phyloP scores from a whole-genome alignment of 1,140 invertebrate species.

The Andricus grossulariae region DNA sequence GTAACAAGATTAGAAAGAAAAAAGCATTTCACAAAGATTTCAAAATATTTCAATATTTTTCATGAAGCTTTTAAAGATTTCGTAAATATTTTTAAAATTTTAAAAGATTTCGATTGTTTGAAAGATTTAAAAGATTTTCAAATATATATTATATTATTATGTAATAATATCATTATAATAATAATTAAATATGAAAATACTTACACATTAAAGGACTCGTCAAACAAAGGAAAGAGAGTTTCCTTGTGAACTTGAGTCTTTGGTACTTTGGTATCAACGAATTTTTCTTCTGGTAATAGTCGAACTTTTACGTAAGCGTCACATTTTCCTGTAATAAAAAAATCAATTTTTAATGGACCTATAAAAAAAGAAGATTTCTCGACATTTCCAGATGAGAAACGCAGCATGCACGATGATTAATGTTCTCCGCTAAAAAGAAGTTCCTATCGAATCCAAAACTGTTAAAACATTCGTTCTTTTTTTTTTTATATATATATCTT shows the following conservation, averaged over 20 bases:
- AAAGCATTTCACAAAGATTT: too few species aligned
- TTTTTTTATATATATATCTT: not conserved
- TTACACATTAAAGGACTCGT: constrained; percentile 96
- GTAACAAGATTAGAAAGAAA: too few species aligned
- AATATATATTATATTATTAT: too few species aligned
- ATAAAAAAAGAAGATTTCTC: not conserved
- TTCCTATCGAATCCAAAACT: not conserved
- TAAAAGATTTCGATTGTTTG: too few species aligned
- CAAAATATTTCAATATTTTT: too few species aligned
- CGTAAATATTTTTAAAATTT: too few species aligned
- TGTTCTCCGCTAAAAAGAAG: constrained; percentile 9
- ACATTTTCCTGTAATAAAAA: constrained; percentile 77
- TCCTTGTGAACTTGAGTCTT: constrained; percentile 95
- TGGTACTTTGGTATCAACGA: constrained; percentile 81
- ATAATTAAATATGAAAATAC: constrained; percentile 63
- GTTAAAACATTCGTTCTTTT: not conserved
- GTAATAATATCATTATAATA: too few species aligned
- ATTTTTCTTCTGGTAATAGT: constrained; percentile 90
- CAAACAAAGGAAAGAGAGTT: constrained; percentile 94
- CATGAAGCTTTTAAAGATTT: too few species aligned
- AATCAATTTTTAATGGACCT: not conserved
- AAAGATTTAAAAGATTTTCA: too few species aligned
- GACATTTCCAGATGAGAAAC: not conserved
- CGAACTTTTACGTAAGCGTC: constrained; percentile 95
- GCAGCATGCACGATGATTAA: constrained; percentile 24